phyloP scores from a whole-genome alignment of 2,113 vertebrate species.

The Tychaedon coryphoeus region DNA sequence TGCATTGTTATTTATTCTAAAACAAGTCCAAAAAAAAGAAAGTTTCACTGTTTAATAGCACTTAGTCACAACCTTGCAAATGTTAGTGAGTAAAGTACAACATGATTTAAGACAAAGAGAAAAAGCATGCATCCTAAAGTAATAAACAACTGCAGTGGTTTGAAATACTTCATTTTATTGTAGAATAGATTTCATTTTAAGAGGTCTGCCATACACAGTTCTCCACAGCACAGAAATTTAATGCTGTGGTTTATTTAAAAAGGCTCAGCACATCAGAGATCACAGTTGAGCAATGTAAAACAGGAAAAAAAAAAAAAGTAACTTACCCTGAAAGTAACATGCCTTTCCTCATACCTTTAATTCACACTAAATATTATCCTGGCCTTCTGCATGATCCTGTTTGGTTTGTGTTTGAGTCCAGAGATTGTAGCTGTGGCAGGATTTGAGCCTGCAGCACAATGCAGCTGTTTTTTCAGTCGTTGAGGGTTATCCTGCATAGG shows the following conservation, averaged over 20 bases:
- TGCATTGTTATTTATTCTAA: not conserved
- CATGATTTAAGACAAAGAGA: not conserved
- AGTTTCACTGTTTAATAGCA: not conserved
- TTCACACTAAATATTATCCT: not conserved
- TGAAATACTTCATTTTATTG: not conserved
- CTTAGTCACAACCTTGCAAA: not conserved
- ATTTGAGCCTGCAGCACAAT: constrained; percentile 73
- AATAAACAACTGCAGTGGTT: not conserved
- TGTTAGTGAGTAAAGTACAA: not conserved
- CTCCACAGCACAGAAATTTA: not conserved
- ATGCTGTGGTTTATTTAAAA: not conserved
- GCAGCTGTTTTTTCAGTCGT: constrained; percentile 70
- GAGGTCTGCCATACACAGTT: not conserved
- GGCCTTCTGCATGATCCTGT: constrained; percentile 25
- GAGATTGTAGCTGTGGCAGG: constrained; percentile 45
- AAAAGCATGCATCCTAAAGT: not conserved
- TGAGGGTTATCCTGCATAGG: constrained; percentile 45
- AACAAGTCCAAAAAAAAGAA: not conserved
- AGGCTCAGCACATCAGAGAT: not conserved
- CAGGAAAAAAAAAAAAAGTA: not conserved
- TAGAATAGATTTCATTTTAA: not conserved
- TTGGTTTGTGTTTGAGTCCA: constrained; percentile 40
- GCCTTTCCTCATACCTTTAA: not conserved
- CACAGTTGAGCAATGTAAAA: not conserved
- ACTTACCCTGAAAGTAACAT: constrained; percentile 26